Percentiles rank a stretch among this genome's conserved stretches.
Evolutionary conservation across 2,888 invertebrate genomes (phyloP).

Genomic region (Acronicta aceris): DNA sequence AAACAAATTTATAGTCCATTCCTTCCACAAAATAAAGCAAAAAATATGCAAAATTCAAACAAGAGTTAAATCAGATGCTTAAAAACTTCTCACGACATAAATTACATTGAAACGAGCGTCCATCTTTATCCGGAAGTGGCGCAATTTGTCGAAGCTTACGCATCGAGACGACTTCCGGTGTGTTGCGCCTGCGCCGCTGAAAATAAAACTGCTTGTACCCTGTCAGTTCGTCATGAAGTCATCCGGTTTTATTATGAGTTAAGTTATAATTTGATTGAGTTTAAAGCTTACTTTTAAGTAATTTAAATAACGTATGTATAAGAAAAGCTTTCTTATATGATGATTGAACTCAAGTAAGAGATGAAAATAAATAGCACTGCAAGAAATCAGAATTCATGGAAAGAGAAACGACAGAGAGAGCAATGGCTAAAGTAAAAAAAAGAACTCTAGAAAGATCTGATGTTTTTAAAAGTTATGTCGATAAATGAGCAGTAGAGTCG

Average conservation of each 20-base stretch:
- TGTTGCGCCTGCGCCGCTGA: conserved; percentile 60
- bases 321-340: too few relatives aligned
- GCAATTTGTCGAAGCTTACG: conserved; percentile 80
- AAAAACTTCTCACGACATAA: conserved; percentile 60
- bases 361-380: too few relatives aligned
- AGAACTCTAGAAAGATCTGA: too few relatives aligned
- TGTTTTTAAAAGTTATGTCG: too few relatives aligned
- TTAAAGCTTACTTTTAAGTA: neutral
- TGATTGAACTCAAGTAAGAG: too few relatives aligned
- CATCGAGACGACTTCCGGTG: conserved; percentile 78
- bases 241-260: conserved; percentile 53
- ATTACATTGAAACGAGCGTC: conserved; percentile 51
- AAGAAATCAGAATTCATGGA: too few relatives aligned
- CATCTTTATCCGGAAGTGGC: conserved; percentile 74
- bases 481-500: too few relatives aligned
- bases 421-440: too few relatives aligned
- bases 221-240: conserved; percentile 54
- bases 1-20: conserved; percentile 33
- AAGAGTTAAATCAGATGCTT: conserved; percentile 46
- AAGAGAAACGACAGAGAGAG: too few relatives aligned
- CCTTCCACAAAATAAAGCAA: conserved; percentile 25
- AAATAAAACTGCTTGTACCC: conserved; percentile 60
- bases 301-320: too few relatives aligned
- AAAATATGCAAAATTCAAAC: conserved; percentile 42
- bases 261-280: conserved; percentile 26